Base-by-base conservation (phyloP, 37 sponge, comb jelly and placozoan species). In the Dysidea cf. avara region DNA sequence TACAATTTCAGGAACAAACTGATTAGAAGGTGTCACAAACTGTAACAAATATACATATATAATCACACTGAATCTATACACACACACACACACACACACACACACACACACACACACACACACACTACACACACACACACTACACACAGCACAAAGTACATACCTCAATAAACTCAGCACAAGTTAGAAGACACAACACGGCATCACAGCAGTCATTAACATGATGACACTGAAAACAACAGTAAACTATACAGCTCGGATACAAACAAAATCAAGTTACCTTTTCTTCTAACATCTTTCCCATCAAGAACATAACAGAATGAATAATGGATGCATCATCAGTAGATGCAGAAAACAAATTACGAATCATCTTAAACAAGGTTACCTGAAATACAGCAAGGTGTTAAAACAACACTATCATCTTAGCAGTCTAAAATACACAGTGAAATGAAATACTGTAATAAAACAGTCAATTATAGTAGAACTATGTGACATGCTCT, bases 321-420 rank as follows among this genome's bases (percentile, higher is more conserved):
- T 91, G 90, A 54, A 69, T 53, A 18, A 95, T 57, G 0, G 85
- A 79, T 48, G 87, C 88, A 37, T 78, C 49, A 64, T 79, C 84
- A 75, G 90, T 92, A 14, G 96, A 90, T 25, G 77, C 76, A 13
- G 96, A 85, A 56, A 90, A 95, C 20, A 95, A 20, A 18, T 62
- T 7, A 26, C 54, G 73, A 35, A 84, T 36, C 63, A 90, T 29
- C 53, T 77, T 77, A 50, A 90, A 90, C 7, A 86, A n/a, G 5
- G 86, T 25, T 30, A 90, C 55, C 87, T 86, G 74, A 14, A 72
- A 3, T 20, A 31, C n/a, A 36, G 11, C 4, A 36, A 64, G 33
- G 26, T 22, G 24, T 21, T 13, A 12, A n/a, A 58, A 58, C 24
- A n/a, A 58, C 11, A 12, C 61, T 18, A 49, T 13, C 52, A 49